Evolutionary conservation across 2,797 vertebrate species (phyloP).

Genomic region (Arctocebus calabarensis): DNA sequence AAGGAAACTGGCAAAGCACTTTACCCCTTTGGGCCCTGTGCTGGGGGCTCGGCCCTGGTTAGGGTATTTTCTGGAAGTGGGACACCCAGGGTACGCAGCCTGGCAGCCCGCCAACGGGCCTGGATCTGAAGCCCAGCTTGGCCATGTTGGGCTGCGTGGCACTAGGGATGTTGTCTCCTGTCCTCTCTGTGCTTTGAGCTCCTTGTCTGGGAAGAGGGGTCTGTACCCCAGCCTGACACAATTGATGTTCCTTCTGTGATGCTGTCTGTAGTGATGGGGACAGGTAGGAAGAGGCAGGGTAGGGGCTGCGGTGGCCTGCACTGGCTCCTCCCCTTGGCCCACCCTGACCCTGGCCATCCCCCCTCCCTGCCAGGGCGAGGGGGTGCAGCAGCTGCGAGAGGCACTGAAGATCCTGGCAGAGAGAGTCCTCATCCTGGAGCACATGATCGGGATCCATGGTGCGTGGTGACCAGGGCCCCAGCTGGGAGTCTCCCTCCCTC

Average conservation of each 20-base stretch:
- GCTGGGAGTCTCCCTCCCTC: background rate
- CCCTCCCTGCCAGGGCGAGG: conserved; percentile 89
- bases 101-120: background rate
- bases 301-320: background rate
- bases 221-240: too few species aligned
- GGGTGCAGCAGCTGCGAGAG: conserved; percentile 95
- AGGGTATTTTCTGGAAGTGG: background rate
- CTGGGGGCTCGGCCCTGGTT: background rate
- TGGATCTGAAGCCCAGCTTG: background rate
- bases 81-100: background rate
- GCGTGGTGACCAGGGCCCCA: background rate
- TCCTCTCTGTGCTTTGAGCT: background rate
- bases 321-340: rapidly evolving
- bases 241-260: rapidly evolving
- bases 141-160: background rate
- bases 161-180: rapidly evolving
- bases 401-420: conserved; percentile 98
- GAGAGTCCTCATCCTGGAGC: conserved; percentile 97
- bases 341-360: background rate
- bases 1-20: background rate
- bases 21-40: background rate
- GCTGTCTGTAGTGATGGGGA: background rate
- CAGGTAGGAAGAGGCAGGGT: background rate
- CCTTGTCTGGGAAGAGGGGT: background rate
- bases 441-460: conserved; percentile 99